Evolutionary conservation across 2,888 invertebrate species (phyloP).

Genomic region (Pammene fasciana): DNA sequence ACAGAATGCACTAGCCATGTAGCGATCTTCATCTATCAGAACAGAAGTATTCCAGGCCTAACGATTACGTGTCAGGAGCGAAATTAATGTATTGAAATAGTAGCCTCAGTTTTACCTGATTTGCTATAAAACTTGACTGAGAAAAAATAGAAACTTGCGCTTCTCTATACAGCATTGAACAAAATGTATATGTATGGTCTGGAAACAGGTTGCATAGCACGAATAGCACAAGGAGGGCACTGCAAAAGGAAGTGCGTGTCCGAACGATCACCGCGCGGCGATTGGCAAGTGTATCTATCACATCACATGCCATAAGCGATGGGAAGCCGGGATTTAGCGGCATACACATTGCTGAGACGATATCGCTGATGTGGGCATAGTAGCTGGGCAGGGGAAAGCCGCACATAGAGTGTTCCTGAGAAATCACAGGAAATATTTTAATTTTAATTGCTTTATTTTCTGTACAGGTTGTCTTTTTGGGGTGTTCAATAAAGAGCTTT

Average conservation of each 20-base stretch:
- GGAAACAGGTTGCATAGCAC: constrained; percentile 20
- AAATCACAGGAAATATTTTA: not conserved
- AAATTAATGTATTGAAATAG: not conserved
- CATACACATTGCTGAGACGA: constrained; percentile 16
- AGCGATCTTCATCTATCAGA: too few relatives aligned
- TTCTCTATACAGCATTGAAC: not conserved
- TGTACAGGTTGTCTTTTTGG: too few relatives aligned
- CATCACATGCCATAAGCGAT: constrained; percentile 18
- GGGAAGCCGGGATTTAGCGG: constrained; percentile 17
- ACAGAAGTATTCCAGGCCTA: too few relatives aligned
- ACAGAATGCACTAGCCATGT: too few relatives aligned
- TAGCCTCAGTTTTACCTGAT: not conserved
- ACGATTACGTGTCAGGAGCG: not conserved
- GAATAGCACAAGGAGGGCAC: constrained; percentile 29
- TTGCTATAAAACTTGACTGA: not conserved
- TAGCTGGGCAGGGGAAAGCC: constrained; percentile 11
- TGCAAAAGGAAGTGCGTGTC: constrained; percentile 30
- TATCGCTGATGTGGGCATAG: constrained; percentile 2
- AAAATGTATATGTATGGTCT: constrained; percentile 11
- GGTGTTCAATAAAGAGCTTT: too few relatives aligned
- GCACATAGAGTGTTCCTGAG: constrained; percentile 9
- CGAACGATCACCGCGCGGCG: constrained; percentile 16
- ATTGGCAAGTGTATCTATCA: constrained; percentile 33
- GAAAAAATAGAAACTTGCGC: not conserved
- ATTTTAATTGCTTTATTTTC: too few relatives aligned